Conservation (phyloP, 2,888 invertebrate species). For the Scaptomyza parva region DNA sequence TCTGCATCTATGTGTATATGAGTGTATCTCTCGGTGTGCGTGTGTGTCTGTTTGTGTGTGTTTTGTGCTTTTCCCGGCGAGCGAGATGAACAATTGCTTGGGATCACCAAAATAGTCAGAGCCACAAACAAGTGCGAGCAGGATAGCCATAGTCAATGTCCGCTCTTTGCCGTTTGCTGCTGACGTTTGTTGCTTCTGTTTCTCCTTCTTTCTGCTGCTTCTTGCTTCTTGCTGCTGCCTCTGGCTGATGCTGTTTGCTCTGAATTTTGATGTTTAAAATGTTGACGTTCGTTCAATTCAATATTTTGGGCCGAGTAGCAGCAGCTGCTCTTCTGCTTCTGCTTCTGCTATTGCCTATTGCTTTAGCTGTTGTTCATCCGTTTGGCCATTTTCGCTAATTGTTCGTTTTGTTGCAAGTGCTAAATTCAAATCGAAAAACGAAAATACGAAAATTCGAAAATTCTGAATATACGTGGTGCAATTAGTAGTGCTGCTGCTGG, state of each 20-base stretch:
- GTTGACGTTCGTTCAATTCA: conserved; percentile 54
- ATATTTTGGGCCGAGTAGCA: conserved; percentile 63
- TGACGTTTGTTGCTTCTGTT: conserved; percentile 22
- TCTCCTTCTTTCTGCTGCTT: conserved; percentile 11
- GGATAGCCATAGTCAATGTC: conserved; percentile 30
- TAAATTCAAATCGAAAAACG: conserved; percentile 28
- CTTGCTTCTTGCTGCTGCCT: too few relatives aligned
- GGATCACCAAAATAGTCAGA: conserved; percentile 43
- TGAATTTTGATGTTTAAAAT: conserved; percentile 52
- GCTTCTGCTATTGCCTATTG: too few relatives aligned
- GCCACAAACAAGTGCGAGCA: conserved; percentile 33
- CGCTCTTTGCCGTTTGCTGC: conserved; percentile 45
- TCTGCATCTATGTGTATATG: conserved; percentile 18
- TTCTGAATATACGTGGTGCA: conserved; percentile 35
- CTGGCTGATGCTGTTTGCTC: conserved; percentile 42
- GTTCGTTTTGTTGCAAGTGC: conserved; percentile 48
- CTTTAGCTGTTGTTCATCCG: conserved; percentile 43
- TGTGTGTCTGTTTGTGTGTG: conserved; percentile 9
- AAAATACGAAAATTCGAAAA: conserved; percentile 13
- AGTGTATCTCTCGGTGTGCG: conserved; percentile 7
- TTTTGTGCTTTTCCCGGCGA: conserved; percentile 52
- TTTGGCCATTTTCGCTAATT: conserved; percentile 43
- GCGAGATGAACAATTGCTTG: conserved; percentile 57
- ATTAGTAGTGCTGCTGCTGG: conserved; percentile 53
- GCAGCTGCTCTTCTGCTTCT: too few relatives aligned